Evolutionary conservation across 2,113 vertebrate species (phyloP).

Genomic region (Pteropus alecto): DNA sequence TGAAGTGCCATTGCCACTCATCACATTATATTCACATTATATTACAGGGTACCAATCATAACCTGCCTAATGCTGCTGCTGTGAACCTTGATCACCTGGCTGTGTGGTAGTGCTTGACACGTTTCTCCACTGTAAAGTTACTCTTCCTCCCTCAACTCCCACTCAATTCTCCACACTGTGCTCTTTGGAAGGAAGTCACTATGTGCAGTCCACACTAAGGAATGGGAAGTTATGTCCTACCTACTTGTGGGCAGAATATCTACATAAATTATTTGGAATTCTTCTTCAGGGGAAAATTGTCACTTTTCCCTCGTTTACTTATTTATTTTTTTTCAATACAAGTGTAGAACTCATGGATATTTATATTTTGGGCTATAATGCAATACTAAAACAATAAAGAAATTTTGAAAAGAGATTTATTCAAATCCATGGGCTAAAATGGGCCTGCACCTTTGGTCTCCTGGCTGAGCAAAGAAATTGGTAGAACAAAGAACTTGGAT

Average conservation of each 20-base stretch:
- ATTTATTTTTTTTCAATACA: too few species aligned
- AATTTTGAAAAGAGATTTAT: background rate
- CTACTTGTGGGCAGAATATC: background rate
- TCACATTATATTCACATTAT: background rate
- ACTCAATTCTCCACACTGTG: accelerated
- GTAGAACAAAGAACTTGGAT: background rate
- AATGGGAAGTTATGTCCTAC: background rate
- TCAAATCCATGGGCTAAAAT: background rate
- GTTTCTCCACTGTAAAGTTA: background rate
- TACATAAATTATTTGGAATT: background rate
- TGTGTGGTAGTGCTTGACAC: accelerated
- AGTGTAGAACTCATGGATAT: background rate
- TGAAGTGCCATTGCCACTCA: background rate
- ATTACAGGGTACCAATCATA: background rate
- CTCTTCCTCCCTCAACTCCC: accelerated
- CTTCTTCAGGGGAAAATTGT: background rate
- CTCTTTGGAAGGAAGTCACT: background rate
- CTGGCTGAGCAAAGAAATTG: background rate
- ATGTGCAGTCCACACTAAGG: background rate
- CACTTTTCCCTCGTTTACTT: background rate
- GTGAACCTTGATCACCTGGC: background rate
- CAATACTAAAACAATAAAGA: background rate
- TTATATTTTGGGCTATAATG: background rate
- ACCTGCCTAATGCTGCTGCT: too few species aligned
- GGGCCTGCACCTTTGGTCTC: background rate